These are phyloP conservation scores for Hydrotaea cyrtoneurina DNA, from an alignment of 2,888 invertebrate genomes.

Conservation along the genomic window DNA sequence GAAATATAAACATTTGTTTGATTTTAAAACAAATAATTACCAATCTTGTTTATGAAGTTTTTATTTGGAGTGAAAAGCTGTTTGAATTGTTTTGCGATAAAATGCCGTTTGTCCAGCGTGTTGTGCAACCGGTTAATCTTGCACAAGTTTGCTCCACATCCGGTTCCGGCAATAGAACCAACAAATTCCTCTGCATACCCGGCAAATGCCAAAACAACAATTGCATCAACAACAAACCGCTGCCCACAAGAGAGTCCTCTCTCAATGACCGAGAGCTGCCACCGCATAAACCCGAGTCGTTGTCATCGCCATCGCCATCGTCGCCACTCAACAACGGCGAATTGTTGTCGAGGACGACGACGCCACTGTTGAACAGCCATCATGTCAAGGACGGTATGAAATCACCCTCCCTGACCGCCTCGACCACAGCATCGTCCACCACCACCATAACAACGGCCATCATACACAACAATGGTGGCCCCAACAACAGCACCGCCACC, in stretches of 20 bases:
- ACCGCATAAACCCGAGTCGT: not conserved
- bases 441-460: slow-evolving; percentile 63
- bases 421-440: slow-evolving; percentile 57
- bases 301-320: slow-evolving; percentile 30
- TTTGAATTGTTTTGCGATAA: slow-evolving; percentile 65
- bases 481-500: too few species aligned
- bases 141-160: slow-evolving; percentile 82
- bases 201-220: slow-evolving; percentile 78
- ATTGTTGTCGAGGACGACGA: slow-evolving; percentile 45
- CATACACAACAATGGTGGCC: slow-evolving; percentile 44
- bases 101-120: slow-evolving; percentile 94
- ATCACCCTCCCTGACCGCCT: slow-evolving; percentile 59
- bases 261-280: slow-evolving; percentile 52
- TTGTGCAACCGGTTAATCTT: slow-evolving; percentile 90
- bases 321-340: slow-evolving; percentile 35
- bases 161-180: slow-evolving; percentile 63
- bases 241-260: slow-evolving; percentile 47
- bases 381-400: slow-evolving; percentile 47
- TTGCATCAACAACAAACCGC: slow-evolving; percentile 74
- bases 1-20: too few species aligned
- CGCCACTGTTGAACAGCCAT: not conserved
- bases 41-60: slow-evolving; percentile 23
- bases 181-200: slow-evolving; percentile 73
- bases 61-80: slow-evolving; percentile 24
- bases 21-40: not conserved